phyloP scores from a whole-genome alignment of 2,888 invertebrate species.

The Mythimna loreyi region DNA sequence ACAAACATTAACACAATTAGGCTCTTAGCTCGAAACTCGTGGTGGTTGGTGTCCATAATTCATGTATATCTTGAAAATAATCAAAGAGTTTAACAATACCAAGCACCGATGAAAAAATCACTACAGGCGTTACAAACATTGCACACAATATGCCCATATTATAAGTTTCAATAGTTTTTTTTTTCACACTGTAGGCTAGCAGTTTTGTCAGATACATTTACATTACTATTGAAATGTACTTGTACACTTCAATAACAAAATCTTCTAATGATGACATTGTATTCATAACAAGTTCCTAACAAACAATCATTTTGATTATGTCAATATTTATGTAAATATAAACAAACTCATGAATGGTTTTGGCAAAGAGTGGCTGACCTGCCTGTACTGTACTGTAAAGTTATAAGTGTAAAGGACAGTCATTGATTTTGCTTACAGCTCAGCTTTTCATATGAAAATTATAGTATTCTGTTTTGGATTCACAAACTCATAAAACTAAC shows the following conservation, averaged over 20 bases:
- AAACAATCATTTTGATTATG: neutral
- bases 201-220: neutral
- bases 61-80: too few relatives aligned
- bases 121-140: neutral
- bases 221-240: neutral
- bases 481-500: neutral
- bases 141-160: neutral
- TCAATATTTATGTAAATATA: slow-evolving; percentile 5
- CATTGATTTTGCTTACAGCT: neutral
- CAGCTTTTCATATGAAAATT: slow-evolving; percentile 1
- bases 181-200: neutral
- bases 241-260: neutral
- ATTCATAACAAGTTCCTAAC: neutral
- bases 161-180: neutral
- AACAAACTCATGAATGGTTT: slow-evolving; percentile 1
- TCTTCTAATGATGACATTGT: neutral
- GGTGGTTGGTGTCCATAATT: too few relatives aligned
- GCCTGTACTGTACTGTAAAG: neutral
- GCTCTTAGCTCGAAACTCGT: too few relatives aligned
- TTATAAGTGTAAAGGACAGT: neutral
- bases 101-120: neutral
- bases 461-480: neutral
- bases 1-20: too few relatives aligned
- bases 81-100: neutral
- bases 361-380: neutral